These are phyloP conservation scores for Neogale vison DNA, from an alignment of 2,113 vertebrate genomes.

Conservation along the genomic window DNA sequence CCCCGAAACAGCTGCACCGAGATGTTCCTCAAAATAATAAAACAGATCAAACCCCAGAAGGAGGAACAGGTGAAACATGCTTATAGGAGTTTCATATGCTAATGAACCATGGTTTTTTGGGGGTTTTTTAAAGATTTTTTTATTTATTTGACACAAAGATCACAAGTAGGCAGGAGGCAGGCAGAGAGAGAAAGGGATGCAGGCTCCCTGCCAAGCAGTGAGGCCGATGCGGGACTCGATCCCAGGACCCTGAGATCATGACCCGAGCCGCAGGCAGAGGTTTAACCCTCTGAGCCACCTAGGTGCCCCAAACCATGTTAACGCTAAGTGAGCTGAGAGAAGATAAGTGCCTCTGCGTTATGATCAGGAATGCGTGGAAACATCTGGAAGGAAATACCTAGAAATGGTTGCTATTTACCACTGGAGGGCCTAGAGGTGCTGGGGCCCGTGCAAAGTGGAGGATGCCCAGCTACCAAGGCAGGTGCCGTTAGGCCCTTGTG, in stretches of 20 bases:
- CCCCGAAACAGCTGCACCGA: neutral
- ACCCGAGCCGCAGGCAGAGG: too few species aligned
- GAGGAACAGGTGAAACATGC: neutral
- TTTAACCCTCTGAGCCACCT: too few species aligned
- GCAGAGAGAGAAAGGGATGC: too few species aligned
- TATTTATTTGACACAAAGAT: too few species aligned
- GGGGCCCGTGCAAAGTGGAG: too few species aligned
- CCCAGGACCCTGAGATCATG: too few species aligned
- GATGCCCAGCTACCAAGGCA: neutral
- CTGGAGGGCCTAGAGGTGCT: neutral
- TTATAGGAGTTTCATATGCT: neutral
- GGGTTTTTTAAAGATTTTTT: too few species aligned
- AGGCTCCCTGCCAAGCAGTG: too few species aligned
- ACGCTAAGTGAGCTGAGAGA: neutral
- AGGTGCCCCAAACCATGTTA: neutral
- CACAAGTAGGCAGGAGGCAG: too few species aligned
- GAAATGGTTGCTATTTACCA: neutral
- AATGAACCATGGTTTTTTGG: neutral
- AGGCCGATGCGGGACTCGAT: too few species aligned
- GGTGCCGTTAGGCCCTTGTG: neutral
- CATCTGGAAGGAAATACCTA: neutral
- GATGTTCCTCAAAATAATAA: too few species aligned
- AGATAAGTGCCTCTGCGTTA: neutral
- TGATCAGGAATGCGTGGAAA: neutral
- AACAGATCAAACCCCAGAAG: neutral